phyloP scores from a whole-genome alignment of 2,797 vertebrate species.

The Halcyon smyrnensis region DNA sequence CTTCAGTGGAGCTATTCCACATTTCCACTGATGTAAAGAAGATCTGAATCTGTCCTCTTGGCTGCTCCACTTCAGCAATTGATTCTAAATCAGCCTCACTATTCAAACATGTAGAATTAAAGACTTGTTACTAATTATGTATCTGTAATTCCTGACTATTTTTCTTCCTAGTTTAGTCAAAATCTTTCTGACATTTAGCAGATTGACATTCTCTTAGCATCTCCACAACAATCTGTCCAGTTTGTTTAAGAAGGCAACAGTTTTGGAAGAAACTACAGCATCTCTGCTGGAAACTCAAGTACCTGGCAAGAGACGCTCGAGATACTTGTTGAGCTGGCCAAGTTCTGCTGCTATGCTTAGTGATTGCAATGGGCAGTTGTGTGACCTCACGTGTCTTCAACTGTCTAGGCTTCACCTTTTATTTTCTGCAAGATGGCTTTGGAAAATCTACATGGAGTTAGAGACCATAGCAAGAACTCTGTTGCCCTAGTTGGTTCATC shows the following conservation, averaged over 20 bases:
- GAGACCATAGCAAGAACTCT: not conserved
- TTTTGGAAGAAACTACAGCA: slow-evolving; percentile 58
- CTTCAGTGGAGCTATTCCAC: not conserved
- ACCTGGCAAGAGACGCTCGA: slow-evolving; percentile 27
- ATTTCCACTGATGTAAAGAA: not conserved
- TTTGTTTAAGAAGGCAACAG: slow-evolving; percentile 58
- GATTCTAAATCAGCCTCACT: slow-evolving; percentile 34
- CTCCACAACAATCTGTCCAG: slow-evolving; percentile 56
- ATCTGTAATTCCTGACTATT: slow-evolving; percentile 12
- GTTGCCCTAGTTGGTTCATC: not conserved
- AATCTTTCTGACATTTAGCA: slow-evolving; percentile 64
- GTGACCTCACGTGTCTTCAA: not conserved
- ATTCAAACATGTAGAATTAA: slow-evolving; percentile 50
- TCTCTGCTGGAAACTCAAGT: slow-evolving; percentile 65
- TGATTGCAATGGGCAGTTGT: not conserved
- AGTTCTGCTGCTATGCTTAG: slow-evolving; percentile 26
- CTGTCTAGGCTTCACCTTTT: slow-evolving; percentile 1
- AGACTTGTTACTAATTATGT: slow-evolving; percentile 42
- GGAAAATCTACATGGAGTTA: not conserved
- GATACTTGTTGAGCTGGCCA: slow-evolving; percentile 46
- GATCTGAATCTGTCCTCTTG: not conserved
- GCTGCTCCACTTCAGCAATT: not conserved
- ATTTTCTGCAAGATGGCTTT: not conserved
- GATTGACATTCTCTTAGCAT: slow-evolving; percentile 63
- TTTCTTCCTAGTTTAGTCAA: slow-evolving; percentile 64